These are phyloP conservation scores for Melipona beecheii DNA, from an alignment of 2,888 invertebrate genomes.

Conservation along the genomic window DNA sequence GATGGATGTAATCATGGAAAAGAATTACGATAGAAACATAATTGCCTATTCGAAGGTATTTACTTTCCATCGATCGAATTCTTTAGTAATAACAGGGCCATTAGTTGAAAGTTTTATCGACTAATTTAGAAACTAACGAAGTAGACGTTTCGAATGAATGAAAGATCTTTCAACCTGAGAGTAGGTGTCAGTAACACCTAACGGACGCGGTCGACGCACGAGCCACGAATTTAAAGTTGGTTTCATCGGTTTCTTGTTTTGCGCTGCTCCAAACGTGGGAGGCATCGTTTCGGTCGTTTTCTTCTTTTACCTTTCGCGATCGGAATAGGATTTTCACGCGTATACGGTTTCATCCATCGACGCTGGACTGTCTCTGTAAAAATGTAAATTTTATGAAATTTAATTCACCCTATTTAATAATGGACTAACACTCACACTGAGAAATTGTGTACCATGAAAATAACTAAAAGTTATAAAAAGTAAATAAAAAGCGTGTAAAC, in stretches of 20 bases:
- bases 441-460: no score
- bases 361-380: no score
- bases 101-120: no score
- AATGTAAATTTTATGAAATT: no score
- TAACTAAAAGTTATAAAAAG: no score
- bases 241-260: conserved; percentile 67
- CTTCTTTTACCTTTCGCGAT: background rate
- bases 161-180: conserved; percentile 3
- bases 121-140: background rate
- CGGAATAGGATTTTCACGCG: conserved; percentile 70
- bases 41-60: background rate
- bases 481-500: no score
- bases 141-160: conserved; percentile 20
- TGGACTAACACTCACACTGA: no score
- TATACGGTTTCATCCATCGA: background rate
- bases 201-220: conserved; percentile 74
- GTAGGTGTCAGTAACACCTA: conserved; percentile 65
- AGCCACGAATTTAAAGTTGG: conserved; percentile 76
- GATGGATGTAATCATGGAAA: no score
- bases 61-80: background rate
- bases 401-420: no score
- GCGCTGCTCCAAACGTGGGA: conserved; percentile 46
- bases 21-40: background rate
- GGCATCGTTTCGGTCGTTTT: conserved; percentile 54
- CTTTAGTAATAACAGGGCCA: background rate